Evolutionary conservation across 2,888 invertebrate genomes (phyloP).

Genomic region (Coecobrya sp.): DNA sequence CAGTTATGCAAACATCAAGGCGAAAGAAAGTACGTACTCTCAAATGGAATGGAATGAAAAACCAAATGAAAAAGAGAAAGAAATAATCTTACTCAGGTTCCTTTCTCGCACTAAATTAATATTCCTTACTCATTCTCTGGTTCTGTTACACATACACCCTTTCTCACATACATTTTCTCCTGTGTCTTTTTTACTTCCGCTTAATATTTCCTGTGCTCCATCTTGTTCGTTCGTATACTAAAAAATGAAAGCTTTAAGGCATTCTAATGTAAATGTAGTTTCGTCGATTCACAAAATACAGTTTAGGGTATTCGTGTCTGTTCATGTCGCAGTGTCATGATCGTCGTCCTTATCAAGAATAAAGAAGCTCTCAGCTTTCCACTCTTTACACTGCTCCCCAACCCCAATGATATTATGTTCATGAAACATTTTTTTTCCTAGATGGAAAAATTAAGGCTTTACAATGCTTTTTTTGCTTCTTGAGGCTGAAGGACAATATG

Average conservation of each 20-base stretch:
- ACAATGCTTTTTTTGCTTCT: too few relatives aligned
- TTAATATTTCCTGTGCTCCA: constrained; percentile 51
- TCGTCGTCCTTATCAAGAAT: neutral
- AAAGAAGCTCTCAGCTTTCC: neutral
- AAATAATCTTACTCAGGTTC: constrained; percentile 15
- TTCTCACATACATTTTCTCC: neutral
- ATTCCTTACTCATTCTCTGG: constrained; percentile 67
- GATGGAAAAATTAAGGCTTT: constrained; percentile 44
- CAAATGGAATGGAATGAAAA: constrained; percentile 64
- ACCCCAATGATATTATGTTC: constrained; percentile 3
- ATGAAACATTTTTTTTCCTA: neutral
- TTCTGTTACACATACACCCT: neutral
- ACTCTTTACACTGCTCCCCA: too few relatives aligned
- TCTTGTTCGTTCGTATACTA: neutral
- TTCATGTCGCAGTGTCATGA: constrained; percentile 19
- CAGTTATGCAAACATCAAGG: neutral
- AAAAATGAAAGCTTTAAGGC: neutral
- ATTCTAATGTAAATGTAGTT: neutral
- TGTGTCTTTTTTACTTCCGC: constrained; percentile 35
- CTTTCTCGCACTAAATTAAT: constrained; percentile 47
- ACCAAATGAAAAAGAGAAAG: neutral
- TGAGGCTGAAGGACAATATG: neutral
- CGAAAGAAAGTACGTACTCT: neutral
- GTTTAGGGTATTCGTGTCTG: too few relatives aligned
- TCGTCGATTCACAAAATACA: neutral